A percentile compares a stretch with the other conserved stretches of the same genome.
These are phyloP conservation scores for Egretta garzetta DNA, from an alignment of 2,113 vertebrate species.

Conservation along the genomic window DNA sequence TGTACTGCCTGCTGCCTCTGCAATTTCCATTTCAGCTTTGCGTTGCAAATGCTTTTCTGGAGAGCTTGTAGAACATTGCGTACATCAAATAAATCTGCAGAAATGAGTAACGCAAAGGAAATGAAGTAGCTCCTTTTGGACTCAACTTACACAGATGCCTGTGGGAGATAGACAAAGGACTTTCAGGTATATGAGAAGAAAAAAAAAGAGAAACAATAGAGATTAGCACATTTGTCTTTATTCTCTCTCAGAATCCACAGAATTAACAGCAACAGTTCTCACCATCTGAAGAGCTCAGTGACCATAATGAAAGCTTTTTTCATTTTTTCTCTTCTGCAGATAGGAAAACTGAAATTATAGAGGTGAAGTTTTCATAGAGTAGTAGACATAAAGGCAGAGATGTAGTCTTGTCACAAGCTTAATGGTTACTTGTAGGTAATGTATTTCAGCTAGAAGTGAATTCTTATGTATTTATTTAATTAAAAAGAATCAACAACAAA, in stretches of 20 bases:
- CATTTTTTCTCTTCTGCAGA: neutral
- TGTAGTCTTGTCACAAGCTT: neutral
- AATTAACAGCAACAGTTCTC: neutral
- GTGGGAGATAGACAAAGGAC: neutral
- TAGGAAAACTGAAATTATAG: neutral
- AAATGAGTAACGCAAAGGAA: neutral
- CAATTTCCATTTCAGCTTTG: neutral
- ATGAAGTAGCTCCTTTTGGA: neutral
- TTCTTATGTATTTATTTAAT: neutral
- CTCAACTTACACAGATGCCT: neutral
- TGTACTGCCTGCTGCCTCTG: neutral
- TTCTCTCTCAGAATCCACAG: neutral
- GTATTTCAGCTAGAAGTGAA: neutral
- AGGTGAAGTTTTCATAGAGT: neutral
- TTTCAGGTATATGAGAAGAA: neutral
- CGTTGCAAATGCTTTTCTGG: slow-evolving; percentile 1
- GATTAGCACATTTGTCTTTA: neutral
- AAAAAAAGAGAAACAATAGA: neutral
- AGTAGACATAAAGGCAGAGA: neutral
- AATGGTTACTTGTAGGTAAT: neutral
- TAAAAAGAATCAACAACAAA: neutral
- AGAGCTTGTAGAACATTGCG: neutral
- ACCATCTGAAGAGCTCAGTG: neutral
- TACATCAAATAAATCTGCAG: slow-evolving; percentile 18
- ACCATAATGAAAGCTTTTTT: neutral